phyloP scores from a whole-genome alignment of 2,797 vertebrate genomes.

The Lithobates pipiens region DNA sequence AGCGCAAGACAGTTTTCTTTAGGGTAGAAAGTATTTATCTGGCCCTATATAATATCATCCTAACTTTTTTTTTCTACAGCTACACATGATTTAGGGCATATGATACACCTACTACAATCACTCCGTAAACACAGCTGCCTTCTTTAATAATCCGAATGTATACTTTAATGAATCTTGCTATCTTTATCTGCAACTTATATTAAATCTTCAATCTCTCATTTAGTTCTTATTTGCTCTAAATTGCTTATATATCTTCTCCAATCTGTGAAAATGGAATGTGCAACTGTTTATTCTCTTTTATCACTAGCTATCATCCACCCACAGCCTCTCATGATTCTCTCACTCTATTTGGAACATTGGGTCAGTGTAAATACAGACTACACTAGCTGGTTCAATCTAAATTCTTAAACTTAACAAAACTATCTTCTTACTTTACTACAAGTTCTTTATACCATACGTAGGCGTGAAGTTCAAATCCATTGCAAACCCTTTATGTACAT shows the following conservation, averaged over 20 bases:
- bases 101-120: background rate
- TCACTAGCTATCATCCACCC: slow-evolving; percentile 33
- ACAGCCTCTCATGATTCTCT: slow-evolving; percentile 6
- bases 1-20: background rate
- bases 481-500: slow-evolving; percentile 2
- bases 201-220: background rate
- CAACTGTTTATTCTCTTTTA: slow-evolving; percentile 28
- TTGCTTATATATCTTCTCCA: slow-evolving; percentile 3
- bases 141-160: background rate
- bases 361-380: slow-evolving; percentile 43
- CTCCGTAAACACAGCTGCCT: background rate
- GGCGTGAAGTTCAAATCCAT: slow-evolving; percentile 2
- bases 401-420: slow-evolving; percentile 18
- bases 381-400: background rate
- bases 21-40: background rate
- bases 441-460: background rate
- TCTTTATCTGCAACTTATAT: background rate
- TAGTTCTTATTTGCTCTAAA: background rate
- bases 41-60: too few species aligned
- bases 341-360: slow-evolving; percentile 46
- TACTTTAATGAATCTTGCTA: background rate
- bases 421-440: slow-evolving; percentile 8
- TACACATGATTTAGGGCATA: background rate
- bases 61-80: background rate
- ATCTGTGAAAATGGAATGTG: slow-evolving; percentile 10